A percentile compares a stretch with the other conserved stretches of the same genome.
Conservation (phyloP, 2,113 vertebrate genomes). For the Menura novaehollandiae region DNA sequence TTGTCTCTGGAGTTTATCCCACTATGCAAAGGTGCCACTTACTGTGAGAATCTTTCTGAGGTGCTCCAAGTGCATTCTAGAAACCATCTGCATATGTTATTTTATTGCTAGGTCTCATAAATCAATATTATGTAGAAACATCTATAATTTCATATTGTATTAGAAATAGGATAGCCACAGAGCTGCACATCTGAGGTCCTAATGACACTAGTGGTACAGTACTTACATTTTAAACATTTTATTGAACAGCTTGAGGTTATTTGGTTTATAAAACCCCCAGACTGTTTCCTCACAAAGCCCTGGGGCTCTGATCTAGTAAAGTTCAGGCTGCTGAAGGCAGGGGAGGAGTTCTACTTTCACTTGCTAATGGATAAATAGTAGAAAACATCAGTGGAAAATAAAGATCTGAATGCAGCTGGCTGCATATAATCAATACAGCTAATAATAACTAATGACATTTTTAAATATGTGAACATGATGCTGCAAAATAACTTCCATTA, state of each 20-base stretch:
- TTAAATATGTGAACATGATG: background rate
- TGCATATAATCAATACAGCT: slow-evolving; percentile 33
- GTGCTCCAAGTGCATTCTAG: slow-evolving; percentile 4
- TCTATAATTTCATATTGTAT: slow-evolving; percentile 43
- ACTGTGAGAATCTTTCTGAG: slow-evolving; percentile 39
- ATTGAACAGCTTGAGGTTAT: slow-evolving; percentile 17
- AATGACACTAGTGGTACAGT: background rate
- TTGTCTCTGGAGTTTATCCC: slow-evolving; percentile 41
- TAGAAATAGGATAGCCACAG: slow-evolving; percentile 30
- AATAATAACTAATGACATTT: slow-evolving; percentile 37
- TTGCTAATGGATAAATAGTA: slow-evolving; percentile 18
- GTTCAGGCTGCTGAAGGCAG: slow-evolving; percentile 21
- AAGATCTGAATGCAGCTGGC: background rate
- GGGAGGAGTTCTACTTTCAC: background rate
- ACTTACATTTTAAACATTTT: slow-evolving; percentile 40
- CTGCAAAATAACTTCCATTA: slow-evolving; percentile 2
- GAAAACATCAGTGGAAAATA: background rate
- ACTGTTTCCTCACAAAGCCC: slow-evolving; percentile 31
- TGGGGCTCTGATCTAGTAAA: slow-evolving; percentile 31
- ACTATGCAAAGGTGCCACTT: slow-evolving; percentile 5
- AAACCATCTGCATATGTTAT: slow-evolving; percentile 46
- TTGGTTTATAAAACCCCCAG: slow-evolving; percentile 26
- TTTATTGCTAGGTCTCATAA: slow-evolving; percentile 53
- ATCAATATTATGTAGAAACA: slow-evolving; percentile 49
- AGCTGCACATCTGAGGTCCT: slow-evolving; percentile 1